A percentile compares a stretch with the other conserved stretches of the same genome.
These are phyloP conservation scores for Syndactyla subalaris DNA, from an alignment of 2,797 vertebrate genomes.

Conservation along the genomic window DNA sequence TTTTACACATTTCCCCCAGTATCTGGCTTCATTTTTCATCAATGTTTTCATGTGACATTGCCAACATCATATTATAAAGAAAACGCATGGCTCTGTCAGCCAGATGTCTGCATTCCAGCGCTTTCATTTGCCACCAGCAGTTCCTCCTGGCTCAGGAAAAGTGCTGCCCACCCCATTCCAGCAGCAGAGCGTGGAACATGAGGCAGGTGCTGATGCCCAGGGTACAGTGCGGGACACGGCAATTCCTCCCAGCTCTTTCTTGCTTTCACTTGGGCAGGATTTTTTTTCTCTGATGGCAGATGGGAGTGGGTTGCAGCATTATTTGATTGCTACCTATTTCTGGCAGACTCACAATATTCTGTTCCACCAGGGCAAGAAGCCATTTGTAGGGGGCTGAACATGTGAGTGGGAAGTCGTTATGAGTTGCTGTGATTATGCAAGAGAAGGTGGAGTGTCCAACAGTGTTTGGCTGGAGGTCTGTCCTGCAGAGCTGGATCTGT, in stretches of 20 bases:
- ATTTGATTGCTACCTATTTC: conserved; percentile 52
- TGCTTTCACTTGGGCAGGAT: not conserved
- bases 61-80: not conserved
- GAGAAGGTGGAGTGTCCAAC: not conserved
- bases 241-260: not conserved
- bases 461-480: not conserved
- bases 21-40: not conserved
- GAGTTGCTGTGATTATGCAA: conserved; percentile 7
- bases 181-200: fast-evolving
- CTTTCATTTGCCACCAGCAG: not conserved
- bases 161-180: not conserved
- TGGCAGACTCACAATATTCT: conserved; percentile 25
- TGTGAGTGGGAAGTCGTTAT: conserved; percentile 18
- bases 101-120: not conserved
- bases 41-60: not conserved
- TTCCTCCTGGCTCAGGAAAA: not conserved
- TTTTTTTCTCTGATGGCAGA: conserved; percentile 20
- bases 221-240: not conserved
- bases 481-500: not conserved
- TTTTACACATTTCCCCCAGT: not conserved
- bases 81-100: not conserved
- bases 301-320: conserved; percentile 65
- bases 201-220: not conserved
- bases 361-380: conserved; percentile 1
- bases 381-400: not conserved